Evolutionary conservation across 1,140 invertebrate species (phyloP), one percentile per base, ranked within the genome.

Genomic region (Lutraria rhynchaena): DNA sequence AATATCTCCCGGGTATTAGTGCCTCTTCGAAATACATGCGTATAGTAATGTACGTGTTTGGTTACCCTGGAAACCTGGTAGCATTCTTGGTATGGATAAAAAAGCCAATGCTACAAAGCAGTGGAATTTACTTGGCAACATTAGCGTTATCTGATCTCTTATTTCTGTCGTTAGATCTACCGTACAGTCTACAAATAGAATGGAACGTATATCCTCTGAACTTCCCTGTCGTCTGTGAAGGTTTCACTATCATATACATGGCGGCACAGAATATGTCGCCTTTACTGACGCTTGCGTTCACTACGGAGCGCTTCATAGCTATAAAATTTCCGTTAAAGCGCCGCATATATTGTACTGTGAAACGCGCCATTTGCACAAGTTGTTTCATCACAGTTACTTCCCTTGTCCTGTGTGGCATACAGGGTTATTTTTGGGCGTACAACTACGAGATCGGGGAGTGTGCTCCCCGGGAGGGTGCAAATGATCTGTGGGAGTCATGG

Each of bases 241-340:
- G 84, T 5, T 92, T 87, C 80, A 85, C 89, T 0, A 60, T 91
- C 4, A 35, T 91, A 1, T 91, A 87, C 80, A 55, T 92, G 22
- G 83, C 88, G 35, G 81, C 87, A 11, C 90, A 92, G 82, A 91
- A 91, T 69, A 83, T 92, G 60, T 92, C 91, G 2, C 91, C 91
- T 0, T 75, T 90, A 17, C 84, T 93, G 3, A 92, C 92, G 33
- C 83, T 93, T 11, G 97, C 96, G 1, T 98, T 99, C 35, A 99
- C 98, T 0, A 94, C 99, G 82, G 98, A 99, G 92, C 94, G 98
- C 55, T 99, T 97, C 93, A 96, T 99, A 46, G 98, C 98, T 0
- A 98, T 99, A 0, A 99, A 98, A 89, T 97, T 98, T 92, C 98
- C 98, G 0, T 93, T 99, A n/a, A 94, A 95, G 81, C 44, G 90